A percentile compares a stretch with the other conserved stretches of the same genome.
Evolutionary conservation across 2,113 vertebrate species (phyloP).

Genomic region (Piaya cayana): DNA sequence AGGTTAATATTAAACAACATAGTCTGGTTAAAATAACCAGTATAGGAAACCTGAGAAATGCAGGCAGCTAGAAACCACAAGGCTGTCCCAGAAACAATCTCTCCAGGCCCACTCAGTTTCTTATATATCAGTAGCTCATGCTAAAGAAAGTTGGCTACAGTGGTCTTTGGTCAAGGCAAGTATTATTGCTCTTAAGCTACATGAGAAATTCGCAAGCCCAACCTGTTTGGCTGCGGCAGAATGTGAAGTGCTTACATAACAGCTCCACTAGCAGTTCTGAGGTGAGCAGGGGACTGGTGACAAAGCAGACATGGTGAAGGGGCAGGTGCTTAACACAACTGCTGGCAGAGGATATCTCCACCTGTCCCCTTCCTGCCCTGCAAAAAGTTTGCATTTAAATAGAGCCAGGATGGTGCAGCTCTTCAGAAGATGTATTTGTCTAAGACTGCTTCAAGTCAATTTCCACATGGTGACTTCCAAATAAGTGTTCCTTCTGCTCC

Average conservation of each 20-base stretch:
- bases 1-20: neutral
- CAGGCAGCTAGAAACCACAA: neutral
- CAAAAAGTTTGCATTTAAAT: neutral
- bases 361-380: neutral
- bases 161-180: neutral
- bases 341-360: rapidly evolving
- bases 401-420: neutral
- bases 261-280: neutral
- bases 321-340: rapidly evolving
- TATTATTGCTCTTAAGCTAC: rapidly evolving
- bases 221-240: neutral
- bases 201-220: neutral
- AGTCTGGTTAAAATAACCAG: neutral
- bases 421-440: neutral
- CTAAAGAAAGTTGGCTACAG: neutral
- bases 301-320: neutral
- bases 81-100: neutral
- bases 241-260: rapidly evolving
- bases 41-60: neutral
- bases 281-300: neutral
- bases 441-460: neutral
- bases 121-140: neutral
- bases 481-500: neutral
- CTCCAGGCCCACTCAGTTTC: neutral
- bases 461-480: neutral